phyloP scores from a whole-genome alignment of 2,113 vertebrate genomes.

The Lepus europaeus region DNA sequence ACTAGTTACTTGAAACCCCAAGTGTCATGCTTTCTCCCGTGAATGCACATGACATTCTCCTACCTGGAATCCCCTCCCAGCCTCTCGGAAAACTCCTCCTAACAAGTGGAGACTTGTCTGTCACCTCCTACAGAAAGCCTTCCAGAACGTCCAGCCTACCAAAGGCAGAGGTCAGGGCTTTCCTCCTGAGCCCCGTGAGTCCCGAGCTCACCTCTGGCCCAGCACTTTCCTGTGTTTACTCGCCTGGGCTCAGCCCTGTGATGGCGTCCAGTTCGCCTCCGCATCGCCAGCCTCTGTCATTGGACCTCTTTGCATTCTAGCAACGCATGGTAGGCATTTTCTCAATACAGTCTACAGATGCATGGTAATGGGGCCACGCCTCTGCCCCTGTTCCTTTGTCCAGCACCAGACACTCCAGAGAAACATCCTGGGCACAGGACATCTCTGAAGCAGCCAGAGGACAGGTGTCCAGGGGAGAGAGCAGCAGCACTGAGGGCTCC shows the following conservation, averaged over 20 bases:
- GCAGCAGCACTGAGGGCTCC: background rate
- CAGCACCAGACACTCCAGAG: background rate
- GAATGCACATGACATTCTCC: background rate
- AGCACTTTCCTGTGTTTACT: background rate
- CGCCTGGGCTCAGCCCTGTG: background rate
- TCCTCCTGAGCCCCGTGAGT: background rate
- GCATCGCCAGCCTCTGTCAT: background rate
- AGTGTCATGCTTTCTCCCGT: background rate
- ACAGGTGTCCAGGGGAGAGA: background rate
- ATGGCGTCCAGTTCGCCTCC: background rate
- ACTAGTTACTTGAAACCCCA: constrained; percentile 16
- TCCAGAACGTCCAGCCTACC: background rate
- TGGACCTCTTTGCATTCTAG: background rate
- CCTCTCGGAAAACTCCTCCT: constrained; percentile 29
- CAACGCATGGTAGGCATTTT: background rate
- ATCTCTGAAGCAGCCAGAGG: background rate
- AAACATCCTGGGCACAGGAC: background rate
- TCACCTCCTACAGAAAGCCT: constrained; percentile 28
- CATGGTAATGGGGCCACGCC: background rate
- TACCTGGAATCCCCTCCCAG: background rate
- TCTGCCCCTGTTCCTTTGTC: background rate
- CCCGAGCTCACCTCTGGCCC: background rate
- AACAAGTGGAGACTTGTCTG: background rate
- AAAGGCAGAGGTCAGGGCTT: background rate
- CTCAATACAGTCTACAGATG: background rate